Conservation (phyloP, 1,140 invertebrate genomes). For the Mylabris phalerata region DNA sequence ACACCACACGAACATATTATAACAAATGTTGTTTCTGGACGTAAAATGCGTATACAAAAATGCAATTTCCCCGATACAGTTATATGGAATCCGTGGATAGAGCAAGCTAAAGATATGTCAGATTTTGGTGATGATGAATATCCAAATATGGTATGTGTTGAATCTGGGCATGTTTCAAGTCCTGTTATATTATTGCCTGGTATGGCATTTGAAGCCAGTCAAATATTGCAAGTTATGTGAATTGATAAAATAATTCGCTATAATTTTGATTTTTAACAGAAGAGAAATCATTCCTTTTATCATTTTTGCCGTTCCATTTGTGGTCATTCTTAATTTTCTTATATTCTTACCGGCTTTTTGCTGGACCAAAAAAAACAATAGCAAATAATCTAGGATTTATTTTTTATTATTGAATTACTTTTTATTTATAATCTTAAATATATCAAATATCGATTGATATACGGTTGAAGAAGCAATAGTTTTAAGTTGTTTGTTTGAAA, state of each 20-base stretch:
- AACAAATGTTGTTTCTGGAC: conserved; percentile 83
- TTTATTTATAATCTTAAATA: conserved; percentile 5
- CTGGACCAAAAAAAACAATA: background rate
- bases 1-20: conserved; percentile 88
- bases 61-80: conserved; percentile 93
- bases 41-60: conserved; percentile 87
- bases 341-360: too few species aligned
- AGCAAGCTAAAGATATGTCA: conserved; percentile 82
- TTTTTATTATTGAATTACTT: background rate
- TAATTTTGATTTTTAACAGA: too few species aligned
- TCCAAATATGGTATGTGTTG: conserved; percentile 92
- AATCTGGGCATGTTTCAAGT: conserved; percentile 80
- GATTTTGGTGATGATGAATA: conserved; percentile 95
- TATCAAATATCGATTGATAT: conserved; percentile 7
- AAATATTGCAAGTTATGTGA: conserved; percentile 68
- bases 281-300: too few species aligned
- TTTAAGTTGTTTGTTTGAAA: conserved; percentile 15
- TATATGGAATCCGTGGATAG: conserved; percentile 94
- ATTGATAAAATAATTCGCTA: background rate
- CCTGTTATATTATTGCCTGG: conserved; percentile 80
- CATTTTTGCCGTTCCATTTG: too few species aligned
- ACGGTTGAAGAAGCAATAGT: conserved; percentile 15
- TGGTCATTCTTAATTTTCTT: too few species aligned
- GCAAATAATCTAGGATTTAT: background rate
- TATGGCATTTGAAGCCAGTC: conserved; percentile 80